Evolutionary conservation across 1,140 invertebrate genomes (phyloP).

Genomic region (Anoplolepis gracilipes): DNA sequence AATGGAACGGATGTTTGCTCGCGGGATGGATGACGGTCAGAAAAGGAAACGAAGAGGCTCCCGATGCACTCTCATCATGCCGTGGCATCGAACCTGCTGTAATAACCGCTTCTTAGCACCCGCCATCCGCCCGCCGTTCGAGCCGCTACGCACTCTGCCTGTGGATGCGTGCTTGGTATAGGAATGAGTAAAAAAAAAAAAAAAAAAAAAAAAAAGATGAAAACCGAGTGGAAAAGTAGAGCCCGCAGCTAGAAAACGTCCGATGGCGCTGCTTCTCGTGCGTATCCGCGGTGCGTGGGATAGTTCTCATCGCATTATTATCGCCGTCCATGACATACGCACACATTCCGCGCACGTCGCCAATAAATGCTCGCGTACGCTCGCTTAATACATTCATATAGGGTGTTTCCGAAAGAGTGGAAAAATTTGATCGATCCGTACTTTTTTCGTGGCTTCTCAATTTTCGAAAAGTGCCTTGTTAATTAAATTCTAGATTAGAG

Average conservation of each 20-base stretch:
- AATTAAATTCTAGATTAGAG: background rate
- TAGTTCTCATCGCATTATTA: constrained; percentile 84
- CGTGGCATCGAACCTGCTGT: constrained; percentile 66
- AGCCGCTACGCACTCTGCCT: constrained; percentile 32
- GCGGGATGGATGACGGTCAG: constrained; percentile 58
- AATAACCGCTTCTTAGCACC: constrained; percentile 63
- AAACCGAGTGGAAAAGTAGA: constrained; percentile 66
- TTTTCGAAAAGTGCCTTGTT: background rate
- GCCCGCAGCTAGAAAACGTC: constrained; percentile 66
- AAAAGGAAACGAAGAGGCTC: constrained; percentile 56
- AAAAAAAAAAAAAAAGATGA: constrained; percentile 46
- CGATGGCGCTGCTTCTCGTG: constrained; percentile 46
- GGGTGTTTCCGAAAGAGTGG: constrained; percentile 22
- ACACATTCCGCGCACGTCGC: constrained; percentile 67
- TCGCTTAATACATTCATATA: constrained; percentile 39
- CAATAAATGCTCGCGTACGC: constrained; percentile 44
- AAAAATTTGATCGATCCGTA: background rate
- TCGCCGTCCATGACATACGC: constrained; percentile 66
- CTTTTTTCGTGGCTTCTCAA: background rate
- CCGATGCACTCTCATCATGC: constrained; percentile 42
- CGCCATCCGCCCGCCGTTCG: constrained; percentile 7
- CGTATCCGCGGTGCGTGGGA: constrained; percentile 80
- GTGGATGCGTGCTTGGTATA: background rate
- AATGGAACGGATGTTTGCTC: constrained; percentile 56
- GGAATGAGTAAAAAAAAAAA: background rate